Conservation (phyloP, 2,113 vertebrate genomes). For the Microtus ochrogaster region DNA sequence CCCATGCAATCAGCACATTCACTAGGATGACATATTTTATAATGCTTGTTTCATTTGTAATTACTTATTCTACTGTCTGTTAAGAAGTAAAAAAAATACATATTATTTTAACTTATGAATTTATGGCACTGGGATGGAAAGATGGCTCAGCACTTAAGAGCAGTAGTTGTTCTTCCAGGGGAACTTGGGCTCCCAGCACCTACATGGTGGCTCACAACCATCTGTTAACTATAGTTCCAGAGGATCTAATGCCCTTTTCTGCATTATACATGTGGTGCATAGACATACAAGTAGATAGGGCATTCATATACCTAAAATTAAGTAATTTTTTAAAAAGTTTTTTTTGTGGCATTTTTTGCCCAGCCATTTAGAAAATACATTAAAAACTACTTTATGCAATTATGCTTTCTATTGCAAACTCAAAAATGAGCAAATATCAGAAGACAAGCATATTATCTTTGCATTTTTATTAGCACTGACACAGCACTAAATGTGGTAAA, state of each 20-base stretch:
- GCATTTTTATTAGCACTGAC: not conserved
- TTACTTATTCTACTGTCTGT: not conserved
- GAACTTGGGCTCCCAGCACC: not conserved
- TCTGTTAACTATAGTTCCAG: not conserved
- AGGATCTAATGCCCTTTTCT: not conserved
- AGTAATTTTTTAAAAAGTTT: not conserved
- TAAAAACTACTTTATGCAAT: slow-evolving; percentile 21
- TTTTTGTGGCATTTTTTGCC: not conserved
- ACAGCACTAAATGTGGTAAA: not conserved
- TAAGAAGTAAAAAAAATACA: not conserved
- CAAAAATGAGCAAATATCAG: not conserved
- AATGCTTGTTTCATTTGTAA: not conserved
- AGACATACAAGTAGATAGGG: not conserved
- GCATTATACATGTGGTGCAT: not conserved
- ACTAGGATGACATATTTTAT: slow-evolving; percentile 41
- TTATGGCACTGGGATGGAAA: not conserved
- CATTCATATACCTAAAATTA: not conserved
- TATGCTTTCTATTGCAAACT: slow-evolving; percentile 36
- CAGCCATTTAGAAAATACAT: not conserved
- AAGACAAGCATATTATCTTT: not conserved
- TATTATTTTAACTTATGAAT: not conserved
- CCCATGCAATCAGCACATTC: not conserved
- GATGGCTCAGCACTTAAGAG: not conserved
- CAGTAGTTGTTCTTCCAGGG: not conserved
- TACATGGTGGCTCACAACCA: not conserved